Evolutionary conservation across 2,797 vertebrate species (phyloP).

Genomic region (Centroberyx gerrardi): DNA sequence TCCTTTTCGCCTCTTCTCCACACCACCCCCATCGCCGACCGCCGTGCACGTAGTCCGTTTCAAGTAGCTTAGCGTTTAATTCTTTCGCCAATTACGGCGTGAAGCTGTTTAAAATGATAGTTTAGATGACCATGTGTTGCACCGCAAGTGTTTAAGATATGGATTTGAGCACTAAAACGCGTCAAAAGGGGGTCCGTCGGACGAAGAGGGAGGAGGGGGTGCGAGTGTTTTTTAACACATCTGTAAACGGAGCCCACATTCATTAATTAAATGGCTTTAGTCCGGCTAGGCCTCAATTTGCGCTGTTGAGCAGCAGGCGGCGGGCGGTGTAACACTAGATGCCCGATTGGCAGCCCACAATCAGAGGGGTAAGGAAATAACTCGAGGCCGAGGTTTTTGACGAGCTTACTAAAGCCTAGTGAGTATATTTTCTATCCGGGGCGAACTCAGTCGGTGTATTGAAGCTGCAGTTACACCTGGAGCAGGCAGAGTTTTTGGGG

Average conservation of each 20-base stretch:
- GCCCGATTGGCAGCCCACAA: constrained; percentile 81
- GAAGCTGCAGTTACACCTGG: constrained; percentile 70
- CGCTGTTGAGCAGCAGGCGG: constrained; percentile 82
- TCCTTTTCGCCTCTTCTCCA: constrained; percentile 47
- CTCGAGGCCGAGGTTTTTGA: constrained; percentile 85
- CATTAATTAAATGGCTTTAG: constrained; percentile 89
- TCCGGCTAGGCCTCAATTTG: constrained; percentile 88
- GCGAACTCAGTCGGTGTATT: constrained; percentile 44
- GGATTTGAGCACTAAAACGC: constrained; percentile 67
- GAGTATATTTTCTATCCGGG: constrained; percentile 48
- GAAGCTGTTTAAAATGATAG: constrained; percentile 69
- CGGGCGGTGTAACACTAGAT: constrained; percentile 79
- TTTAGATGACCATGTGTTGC: constrained; percentile 79
- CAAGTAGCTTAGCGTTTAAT: constrained; percentile 77
- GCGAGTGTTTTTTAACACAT: constrained; percentile 83
- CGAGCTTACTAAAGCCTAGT: constrained; percentile 42
- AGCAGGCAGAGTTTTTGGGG: constrained; percentile 56
- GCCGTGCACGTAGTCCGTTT: constrained; percentile 77
- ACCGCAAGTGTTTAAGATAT: constrained; percentile 61
- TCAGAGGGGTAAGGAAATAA: constrained; percentile 80
- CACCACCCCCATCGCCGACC: constrained; percentile 80
- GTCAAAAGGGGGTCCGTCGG: constrained; percentile 68
- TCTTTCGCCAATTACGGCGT: constrained; percentile 78
- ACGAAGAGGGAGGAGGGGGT: constrained; percentile 73
- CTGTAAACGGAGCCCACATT: constrained; percentile 86